A percentile compares a stretch with the other conserved stretches of the same genome.
Evolutionary conservation across 2,888 invertebrate genomes (phyloP).

Genomic region (Tanypteryx hageni): DNA sequence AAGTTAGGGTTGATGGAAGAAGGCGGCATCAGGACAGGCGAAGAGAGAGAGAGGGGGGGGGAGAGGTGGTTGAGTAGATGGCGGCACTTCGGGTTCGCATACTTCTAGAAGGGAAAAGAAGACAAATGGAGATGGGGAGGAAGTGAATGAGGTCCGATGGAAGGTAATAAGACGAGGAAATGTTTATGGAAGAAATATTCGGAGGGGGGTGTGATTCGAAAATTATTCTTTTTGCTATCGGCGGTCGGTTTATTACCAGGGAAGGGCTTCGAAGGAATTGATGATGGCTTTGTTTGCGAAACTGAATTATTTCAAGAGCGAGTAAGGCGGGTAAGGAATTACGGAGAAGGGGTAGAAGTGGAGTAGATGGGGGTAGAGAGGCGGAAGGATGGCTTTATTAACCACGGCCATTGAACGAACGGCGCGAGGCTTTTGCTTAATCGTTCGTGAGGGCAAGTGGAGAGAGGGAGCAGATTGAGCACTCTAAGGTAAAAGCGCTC

Average conservation of each 20-base stretch:
- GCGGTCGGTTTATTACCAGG: not conserved
- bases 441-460: too few species aligned
- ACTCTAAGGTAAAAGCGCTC: too few species aligned
- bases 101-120: conserved; percentile 3
- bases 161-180: not conserved
- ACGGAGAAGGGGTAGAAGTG: too few species aligned
- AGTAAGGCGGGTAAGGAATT: too few species aligned
- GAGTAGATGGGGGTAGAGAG: too few species aligned
- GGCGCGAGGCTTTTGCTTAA: too few species aligned
- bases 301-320: not conserved
- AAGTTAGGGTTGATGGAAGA: conserved; percentile 4
- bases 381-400: too few species aligned
- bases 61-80: not conserved
- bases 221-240: not conserved
- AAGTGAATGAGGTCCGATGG: not conserved
- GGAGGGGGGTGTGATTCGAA: not conserved
- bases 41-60: not conserved
- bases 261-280: not conserved
- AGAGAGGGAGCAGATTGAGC: too few species aligned
- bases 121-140: not conserved
- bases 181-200: not conserved
- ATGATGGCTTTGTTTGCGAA: conserved; percentile 2
- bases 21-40: not conserved
- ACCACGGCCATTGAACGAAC: too few species aligned
- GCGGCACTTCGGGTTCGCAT: not conserved